phyloP scores from a whole-genome alignment of 2,797 vertebrate species.

The Fundulus diaphanus region DNA sequence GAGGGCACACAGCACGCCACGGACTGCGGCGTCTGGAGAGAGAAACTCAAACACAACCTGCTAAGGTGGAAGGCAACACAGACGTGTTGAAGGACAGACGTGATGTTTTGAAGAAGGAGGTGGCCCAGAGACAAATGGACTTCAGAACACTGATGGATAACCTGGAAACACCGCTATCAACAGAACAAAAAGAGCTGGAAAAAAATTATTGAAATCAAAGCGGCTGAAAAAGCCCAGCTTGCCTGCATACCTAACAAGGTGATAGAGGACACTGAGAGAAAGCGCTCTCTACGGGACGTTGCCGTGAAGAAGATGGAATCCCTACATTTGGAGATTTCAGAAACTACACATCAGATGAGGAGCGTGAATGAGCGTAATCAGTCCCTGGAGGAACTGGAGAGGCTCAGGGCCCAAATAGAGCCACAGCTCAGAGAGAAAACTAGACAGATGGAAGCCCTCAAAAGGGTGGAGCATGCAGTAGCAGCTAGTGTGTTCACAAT shows the following conservation, averaged over 20 bases:
- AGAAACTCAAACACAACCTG: slow-evolving; percentile 82
- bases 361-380: slow-evolving; percentile 72
- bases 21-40: slow-evolving; percentile 81
- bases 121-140: slow-evolving; percentile 84
- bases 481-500: too few species aligned
- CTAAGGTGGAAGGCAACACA: slow-evolving; percentile 80
- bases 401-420: slow-evolving; percentile 76
- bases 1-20: slow-evolving; percentile 81
- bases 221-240: too few species aligned
- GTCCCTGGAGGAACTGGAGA: slow-evolving; percentile 78
- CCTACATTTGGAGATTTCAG: slow-evolving; percentile 58
- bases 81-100: slow-evolving; percentile 81
- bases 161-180: too few species aligned
- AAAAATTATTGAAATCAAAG: too few species aligned
- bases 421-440: slow-evolving; percentile 72
- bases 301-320: slow-evolving; percentile 75
- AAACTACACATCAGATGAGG: slow-evolving; percentile 67
- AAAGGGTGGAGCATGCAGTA: too few species aligned
- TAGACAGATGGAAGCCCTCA: too few species aligned
- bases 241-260: too few species aligned
- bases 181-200: too few species aligned
- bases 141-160: too few species aligned
- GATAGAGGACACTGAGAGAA: too few species aligned
- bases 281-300: too few species aligned
- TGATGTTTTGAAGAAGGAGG: slow-evolving; percentile 88